Percentiles rank a stretch among this genome's conserved stretches.
phyloP scores from a whole-genome alignment of 2,113 vertebrate species.

The Pangasianodon hypophthalmus region DNA sequence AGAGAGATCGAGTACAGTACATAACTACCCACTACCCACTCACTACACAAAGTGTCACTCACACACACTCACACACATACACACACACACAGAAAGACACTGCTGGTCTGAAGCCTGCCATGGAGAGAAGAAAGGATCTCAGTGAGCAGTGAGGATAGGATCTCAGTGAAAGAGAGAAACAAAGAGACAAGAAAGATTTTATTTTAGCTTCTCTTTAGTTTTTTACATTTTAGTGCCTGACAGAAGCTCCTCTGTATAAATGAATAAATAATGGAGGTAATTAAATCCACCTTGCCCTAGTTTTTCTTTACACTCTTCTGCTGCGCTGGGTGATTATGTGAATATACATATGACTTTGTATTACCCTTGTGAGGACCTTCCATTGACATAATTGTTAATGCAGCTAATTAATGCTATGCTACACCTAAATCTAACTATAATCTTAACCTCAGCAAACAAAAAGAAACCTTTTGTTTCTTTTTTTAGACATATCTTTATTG shows the following conservation, averaged over 20 bases:
- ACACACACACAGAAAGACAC: constrained; percentile 12
- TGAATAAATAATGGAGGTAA: constrained; percentile 76
- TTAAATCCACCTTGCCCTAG: constrained; percentile 75
- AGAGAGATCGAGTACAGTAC: background rate
- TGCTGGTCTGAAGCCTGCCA: constrained; percentile 13
- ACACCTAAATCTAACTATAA: background rate
- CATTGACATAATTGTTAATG: background rate
- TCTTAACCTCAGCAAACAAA: background rate
- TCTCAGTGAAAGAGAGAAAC: background rate
- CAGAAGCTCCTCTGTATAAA: constrained; percentile 70
- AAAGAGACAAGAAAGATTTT: constrained; percentile 3
- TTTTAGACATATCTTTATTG: no score
- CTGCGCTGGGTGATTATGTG: constrained; percentile 32
- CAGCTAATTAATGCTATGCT: background rate
- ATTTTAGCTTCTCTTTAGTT: constrained; percentile 42
- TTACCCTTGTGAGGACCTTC: constrained; percentile 20
- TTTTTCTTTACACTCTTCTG: constrained; percentile 53
- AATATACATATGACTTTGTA: constrained; percentile 45
- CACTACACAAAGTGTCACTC: background rate
- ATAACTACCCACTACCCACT: background rate
- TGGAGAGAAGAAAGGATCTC: constrained; percentile 20
- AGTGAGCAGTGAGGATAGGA: background rate
- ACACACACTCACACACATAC: background rate
- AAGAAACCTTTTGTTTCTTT: background rate
- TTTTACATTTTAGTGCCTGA: constrained; percentile 71